A percentile compares a stretch with the other conserved stretches of the same genome.
Evolutionary conservation across 2,888 invertebrate species (phyloP).

Genomic region (Macrostomum cliftonense): DNA sequence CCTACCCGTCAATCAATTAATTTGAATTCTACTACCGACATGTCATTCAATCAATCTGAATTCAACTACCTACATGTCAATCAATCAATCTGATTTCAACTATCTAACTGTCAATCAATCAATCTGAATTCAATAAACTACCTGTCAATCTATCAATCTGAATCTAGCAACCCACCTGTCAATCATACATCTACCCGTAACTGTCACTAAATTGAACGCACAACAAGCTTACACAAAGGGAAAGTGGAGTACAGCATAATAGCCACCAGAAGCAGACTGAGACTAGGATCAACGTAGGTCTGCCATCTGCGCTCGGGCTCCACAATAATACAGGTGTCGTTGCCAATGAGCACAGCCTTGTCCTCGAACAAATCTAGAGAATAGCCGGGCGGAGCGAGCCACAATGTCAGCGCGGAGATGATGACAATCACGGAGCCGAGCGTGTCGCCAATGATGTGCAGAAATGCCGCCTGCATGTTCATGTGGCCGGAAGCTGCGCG

Average conservation of each 20-base stretch:
- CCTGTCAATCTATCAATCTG: slow-evolving; percentile 13
- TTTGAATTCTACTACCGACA: too few species aligned
- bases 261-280: slow-evolving; percentile 42
- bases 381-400: slow-evolving; percentile 34
- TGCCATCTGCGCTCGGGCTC: background rate
- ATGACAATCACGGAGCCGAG: slow-evolving; percentile 16
- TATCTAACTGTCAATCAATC: background rate
- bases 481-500: slow-evolving; percentile 19
- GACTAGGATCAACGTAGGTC: slow-evolving; percentile 2
- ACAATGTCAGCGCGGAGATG: slow-evolving; percentile 14
- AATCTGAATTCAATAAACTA: background rate
- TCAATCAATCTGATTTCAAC: background rate
- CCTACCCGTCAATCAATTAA: too few species aligned
- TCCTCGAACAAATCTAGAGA: background rate
- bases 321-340: background rate
- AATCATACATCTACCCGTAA: too few species aligned
- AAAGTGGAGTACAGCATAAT: slow-evolving; percentile 70
- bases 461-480: slow-evolving; percentile 15
- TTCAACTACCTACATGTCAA: background rate
- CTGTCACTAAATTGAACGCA: too few species aligned
- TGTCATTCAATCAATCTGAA: too few species aligned
- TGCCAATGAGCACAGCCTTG: background rate
- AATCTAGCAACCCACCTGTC: slow-evolving; percentile 13
- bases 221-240: slow-evolving; percentile 48
- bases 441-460: slow-evolving; percentile 16